Percentiles rank a stretch among this genome's conserved stretches.
Evolutionary conservation across 2,888 invertebrate genomes (phyloP).

Genomic region (Oeneis ivallda): DNA sequence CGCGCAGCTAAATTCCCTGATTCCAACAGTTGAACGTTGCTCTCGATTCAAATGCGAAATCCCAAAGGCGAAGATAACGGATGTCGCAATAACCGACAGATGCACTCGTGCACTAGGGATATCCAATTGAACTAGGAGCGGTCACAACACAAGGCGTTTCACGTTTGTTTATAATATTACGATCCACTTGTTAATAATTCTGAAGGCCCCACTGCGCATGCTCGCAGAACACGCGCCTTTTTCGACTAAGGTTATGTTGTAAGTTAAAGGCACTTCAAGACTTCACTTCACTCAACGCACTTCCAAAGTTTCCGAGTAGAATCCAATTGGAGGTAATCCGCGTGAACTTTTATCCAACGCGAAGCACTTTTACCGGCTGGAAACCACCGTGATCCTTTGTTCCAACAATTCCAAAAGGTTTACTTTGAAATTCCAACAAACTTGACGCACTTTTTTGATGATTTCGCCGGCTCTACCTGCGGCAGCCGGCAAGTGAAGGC

Average conservation of each 20-base stretch:
- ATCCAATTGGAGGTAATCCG: constrained; percentile 62
- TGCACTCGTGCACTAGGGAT: constrained; percentile 56
- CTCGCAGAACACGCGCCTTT: constrained; percentile 71
- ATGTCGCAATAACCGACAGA: constrained; percentile 44
- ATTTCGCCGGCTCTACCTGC: constrained; percentile 73
- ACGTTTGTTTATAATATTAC: constrained; percentile 78
- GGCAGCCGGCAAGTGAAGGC: constrained; percentile 69
- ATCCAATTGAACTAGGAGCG: constrained; percentile 60
- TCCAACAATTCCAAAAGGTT: constrained; percentile 38
- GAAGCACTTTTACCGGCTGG: constrained; percentile 46
- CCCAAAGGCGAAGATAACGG: constrained; percentile 30
- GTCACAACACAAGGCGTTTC: constrained; percentile 58
- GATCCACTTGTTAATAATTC: constrained; percentile 73
- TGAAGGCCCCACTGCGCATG: constrained; percentile 74
- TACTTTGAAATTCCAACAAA: constrained; percentile 37
- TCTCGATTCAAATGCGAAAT: constrained; percentile 60
- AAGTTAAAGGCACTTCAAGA: constrained; percentile 67
- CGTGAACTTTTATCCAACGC: constrained; percentile 49
- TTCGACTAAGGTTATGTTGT: constrained; percentile 76
- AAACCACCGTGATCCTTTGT: constrained; percentile 47
- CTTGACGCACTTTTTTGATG: constrained; percentile 57
- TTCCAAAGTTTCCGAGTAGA: constrained; percentile 60
- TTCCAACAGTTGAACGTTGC: constrained; percentile 78
- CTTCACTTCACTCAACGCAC: constrained; percentile 60
- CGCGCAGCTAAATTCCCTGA: constrained; percentile 77